Conservation (phyloP, 2,888 invertebrate species). For the Cheilosia scutellata region DNA sequence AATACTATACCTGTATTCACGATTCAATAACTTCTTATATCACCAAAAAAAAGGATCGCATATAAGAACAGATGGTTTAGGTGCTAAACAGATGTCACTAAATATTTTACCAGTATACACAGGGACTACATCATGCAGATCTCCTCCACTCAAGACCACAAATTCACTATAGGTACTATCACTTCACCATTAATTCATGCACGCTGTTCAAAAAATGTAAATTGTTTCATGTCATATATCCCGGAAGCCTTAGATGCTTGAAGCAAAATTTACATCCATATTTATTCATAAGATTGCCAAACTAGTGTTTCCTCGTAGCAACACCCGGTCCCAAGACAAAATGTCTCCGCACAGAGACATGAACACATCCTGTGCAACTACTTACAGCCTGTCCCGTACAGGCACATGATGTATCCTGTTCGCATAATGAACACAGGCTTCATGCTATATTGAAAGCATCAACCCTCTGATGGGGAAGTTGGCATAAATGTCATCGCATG, state of each 20-base stretch:
- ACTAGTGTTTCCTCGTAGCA: conserved; percentile 15
- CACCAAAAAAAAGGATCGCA: no score
- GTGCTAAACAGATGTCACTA: no score
- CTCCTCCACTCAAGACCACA: no score
- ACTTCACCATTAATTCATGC: no score
- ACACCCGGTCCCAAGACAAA: conserved; percentile 37
- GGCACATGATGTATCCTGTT: background rate
- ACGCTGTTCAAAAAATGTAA: background rate
- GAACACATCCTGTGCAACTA: conserved; percentile 22
- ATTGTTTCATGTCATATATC: background rate
- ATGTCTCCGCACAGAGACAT: conserved; percentile 40
- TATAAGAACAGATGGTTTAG: no score
- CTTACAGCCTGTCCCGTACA: conserved; percentile 11
- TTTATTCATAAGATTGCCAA: conserved; percentile 15
- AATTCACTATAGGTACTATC: no score
- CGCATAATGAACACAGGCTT: background rate
- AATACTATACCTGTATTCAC: no score
- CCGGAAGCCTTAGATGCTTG: background rate
- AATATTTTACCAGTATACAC: no score
- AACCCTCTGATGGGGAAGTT: conserved; percentile 20
- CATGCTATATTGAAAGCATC: conserved; percentile 2
- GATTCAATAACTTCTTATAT: no score
- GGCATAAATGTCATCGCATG: conserved; percentile 35
- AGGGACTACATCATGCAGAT: no score
- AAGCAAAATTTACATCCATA: conserved; percentile 4